Evolutionary conservation across 2,797 vertebrate species (phyloP).

Genomic region (Champsocephalus gunnari): DNA sequence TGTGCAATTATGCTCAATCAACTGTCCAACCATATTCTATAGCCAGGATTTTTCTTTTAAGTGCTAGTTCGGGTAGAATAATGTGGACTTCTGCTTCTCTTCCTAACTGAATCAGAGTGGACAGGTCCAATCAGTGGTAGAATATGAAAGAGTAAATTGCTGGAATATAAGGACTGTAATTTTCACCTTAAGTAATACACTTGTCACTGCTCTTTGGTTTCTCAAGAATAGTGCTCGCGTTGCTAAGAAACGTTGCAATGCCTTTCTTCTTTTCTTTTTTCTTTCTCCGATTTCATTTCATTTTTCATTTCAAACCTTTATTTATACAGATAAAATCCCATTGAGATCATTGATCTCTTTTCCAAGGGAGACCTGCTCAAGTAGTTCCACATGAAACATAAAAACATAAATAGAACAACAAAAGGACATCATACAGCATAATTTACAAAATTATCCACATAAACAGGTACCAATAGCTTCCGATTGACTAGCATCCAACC

Average conservation of each 20-base stretch:
- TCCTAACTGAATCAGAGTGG: constrained; percentile 29
- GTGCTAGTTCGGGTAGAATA: constrained; percentile 14
- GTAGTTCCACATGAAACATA: no score
- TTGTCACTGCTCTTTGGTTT: constrained; percentile 50
- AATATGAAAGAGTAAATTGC: constrained; percentile 55
- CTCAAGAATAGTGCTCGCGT: constrained; percentile 56
- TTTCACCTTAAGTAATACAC: constrained; percentile 63
- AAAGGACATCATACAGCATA: no score
- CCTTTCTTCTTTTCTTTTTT: not conserved
- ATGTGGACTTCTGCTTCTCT: constrained; percentile 32
- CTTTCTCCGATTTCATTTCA: constrained; percentile 6
- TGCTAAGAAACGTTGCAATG: constrained; percentile 65
- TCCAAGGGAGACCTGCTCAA: no score
- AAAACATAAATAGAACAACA: no score
- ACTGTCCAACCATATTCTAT: constrained; percentile 6
- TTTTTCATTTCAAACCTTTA: no score
- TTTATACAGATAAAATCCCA: no score
- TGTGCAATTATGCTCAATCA: constrained; percentile 2
- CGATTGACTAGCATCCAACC: no score
- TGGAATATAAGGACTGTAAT: constrained; percentile 65
- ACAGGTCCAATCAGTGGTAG: constrained; percentile 44
- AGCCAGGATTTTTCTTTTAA: constrained; percentile 5
- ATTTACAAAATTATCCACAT: no score
- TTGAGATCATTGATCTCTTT: no score
- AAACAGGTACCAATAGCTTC: no score